These are phyloP conservation scores for Thamnophis elegans DNA, from an alignment of 2,797 vertebrate species.

Conservation along the genomic window DNA sequence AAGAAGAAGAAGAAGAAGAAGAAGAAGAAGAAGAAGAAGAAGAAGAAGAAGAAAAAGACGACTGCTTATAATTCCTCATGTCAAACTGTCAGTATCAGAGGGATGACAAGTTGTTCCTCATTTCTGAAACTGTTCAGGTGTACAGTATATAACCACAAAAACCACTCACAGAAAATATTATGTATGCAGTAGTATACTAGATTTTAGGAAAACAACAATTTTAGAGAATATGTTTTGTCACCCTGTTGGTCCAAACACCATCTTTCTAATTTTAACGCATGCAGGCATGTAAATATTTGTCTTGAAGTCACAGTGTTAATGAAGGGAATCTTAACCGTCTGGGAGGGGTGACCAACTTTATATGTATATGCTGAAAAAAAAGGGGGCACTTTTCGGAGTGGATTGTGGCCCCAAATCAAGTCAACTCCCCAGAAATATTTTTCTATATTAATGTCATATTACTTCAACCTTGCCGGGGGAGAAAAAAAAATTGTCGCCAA, in stretches of 20 bases:
- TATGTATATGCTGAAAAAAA: constrained; percentile 77
- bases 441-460: constrained; percentile 83
- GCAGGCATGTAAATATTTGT: constrained; percentile 99
- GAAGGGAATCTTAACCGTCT: constrained; percentile 93
- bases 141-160: constrained; percentile 98
- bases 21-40: neutral
- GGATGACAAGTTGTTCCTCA: constrained; percentile 70
- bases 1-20: constrained; percentile 52
- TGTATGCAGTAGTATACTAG: constrained; percentile 99
- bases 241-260: constrained; percentile 95
- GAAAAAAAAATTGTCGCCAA: constrained; percentile 68
- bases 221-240: constrained; percentile 93
- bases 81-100: constrained; percentile 69
- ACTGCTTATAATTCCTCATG: constrained; percentile 78
- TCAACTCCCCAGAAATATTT: constrained; percentile 81
- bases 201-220: constrained; percentile 94
- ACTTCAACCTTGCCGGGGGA: constrained; percentile 75
- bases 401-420: constrained; percentile 75
- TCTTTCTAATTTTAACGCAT: constrained; percentile 99
- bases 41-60: neutral
- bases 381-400: constrained; percentile 70
- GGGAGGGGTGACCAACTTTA: constrained; percentile 80
- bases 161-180: constrained; percentile 95
- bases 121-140: constrained; percentile 80
- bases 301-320: constrained; percentile 99